These are phyloP conservation scores for Hipposideros armiger DNA, from an alignment of 2,113 vertebrate species.

Conservation along the genomic window DNA sequence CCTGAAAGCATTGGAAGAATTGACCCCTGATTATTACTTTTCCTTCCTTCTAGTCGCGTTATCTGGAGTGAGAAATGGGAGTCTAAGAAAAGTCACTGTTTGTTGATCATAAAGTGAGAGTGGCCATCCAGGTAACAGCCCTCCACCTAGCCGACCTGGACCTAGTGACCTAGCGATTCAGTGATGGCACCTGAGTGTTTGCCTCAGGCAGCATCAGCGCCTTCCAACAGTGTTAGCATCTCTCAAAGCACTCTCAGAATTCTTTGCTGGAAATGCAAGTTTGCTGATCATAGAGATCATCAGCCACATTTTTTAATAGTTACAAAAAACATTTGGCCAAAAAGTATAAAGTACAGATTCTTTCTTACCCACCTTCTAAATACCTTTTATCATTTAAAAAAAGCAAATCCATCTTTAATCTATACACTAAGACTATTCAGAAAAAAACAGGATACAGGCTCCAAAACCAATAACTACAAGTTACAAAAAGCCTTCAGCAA, in stretches of 20 bases:
- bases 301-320: not conserved
- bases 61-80: not conserved
- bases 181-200: fast-evolving
- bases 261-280: not conserved
- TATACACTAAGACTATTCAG: not conserved
- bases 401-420: not conserved
- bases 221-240: not conserved
- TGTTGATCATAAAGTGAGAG: not conserved
- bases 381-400: not conserved
- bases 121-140: not conserved
- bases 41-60: not conserved
- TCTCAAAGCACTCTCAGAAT: not conserved
- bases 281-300: not conserved
- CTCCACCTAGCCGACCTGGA: not conserved
- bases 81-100: not conserved
- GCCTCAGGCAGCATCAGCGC: not conserved
- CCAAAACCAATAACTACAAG: not conserved
- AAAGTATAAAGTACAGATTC: not conserved
- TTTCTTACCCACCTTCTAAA: not conserved
- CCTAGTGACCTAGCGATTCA: not conserved
- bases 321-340: not conserved
- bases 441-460: not conserved
- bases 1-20: not conserved
- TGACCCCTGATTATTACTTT: not conserved
- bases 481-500: slow-evolving; percentile 21